A percentile compares a stretch with the other conserved stretches of the same genome.
Evolutionary conservation across 2,113 vertebrate species (phyloP).

Genomic region (Brachyistius frenatus): DNA sequence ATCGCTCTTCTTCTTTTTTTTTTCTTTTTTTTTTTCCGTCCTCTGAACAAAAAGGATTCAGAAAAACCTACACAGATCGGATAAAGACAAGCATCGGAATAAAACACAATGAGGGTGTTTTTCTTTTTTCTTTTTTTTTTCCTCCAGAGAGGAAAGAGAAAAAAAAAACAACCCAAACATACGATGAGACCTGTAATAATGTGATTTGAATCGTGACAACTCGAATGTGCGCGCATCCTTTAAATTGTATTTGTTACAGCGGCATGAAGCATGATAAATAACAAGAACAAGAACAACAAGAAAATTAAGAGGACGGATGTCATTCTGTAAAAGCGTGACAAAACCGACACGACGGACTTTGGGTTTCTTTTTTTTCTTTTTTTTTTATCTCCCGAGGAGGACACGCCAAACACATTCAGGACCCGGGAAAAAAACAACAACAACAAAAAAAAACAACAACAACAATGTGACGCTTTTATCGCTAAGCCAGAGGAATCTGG

Average conservation of each 20-base stretch:
- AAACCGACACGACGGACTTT: slow-evolving; percentile 80
- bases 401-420: slow-evolving; percentile 54
- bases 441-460: neutral
- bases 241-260: slow-evolving; percentile 70
- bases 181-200: slow-evolving; percentile 70
- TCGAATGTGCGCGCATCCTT: slow-evolving; percentile 55
- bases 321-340: slow-evolving; percentile 73
- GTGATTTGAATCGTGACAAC: slow-evolving; percentile 68
- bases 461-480: slow-evolving; percentile 72
- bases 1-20: slow-evolving; percentile 66
- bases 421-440: slow-evolving; percentile 5
- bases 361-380: neutral
- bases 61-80: slow-evolving; percentile 86
- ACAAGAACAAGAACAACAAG: slow-evolving; percentile 3
- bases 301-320: slow-evolving; percentile 55
- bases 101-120: slow-evolving; percentile 65
- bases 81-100: slow-evolving; percentile 82
- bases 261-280: slow-evolving; percentile 48
- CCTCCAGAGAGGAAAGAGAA: slow-evolving; percentile 50
- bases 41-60: slow-evolving; percentile 82
- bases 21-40: slow-evolving; percentile 51
- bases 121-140: slow-evolving; percentile 8
- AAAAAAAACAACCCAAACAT: slow-evolving; percentile 47
- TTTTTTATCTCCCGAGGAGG: slow-evolving; percentile 53
- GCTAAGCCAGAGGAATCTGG: slow-evolving; percentile 70